phyloP scores from a whole-genome alignment of 2,113 vertebrate species.

The Peromyscus polionotus region DNA sequence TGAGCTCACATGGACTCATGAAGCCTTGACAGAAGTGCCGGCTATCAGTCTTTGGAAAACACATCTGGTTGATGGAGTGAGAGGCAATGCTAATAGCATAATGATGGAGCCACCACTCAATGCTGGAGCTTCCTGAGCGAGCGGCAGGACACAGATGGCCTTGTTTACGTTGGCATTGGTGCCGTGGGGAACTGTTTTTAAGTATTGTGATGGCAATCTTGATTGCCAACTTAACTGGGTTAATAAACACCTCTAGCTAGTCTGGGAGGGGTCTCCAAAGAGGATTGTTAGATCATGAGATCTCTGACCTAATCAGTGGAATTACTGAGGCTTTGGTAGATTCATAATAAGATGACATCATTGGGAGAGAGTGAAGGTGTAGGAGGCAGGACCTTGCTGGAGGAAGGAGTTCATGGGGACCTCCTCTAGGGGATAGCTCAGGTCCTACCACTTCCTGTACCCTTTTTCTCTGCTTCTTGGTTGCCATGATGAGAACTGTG shows the following conservation, averaged over 20 bases:
- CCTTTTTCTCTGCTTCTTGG: not conserved
- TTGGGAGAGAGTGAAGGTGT: not conserved
- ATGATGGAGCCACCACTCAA: not conserved
- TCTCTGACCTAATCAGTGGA: not conserved
- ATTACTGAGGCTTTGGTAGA: not conserved
- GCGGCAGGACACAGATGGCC: not conserved
- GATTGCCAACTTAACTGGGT: not conserved
- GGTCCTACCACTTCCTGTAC: not conserved
- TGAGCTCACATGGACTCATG: not conserved
- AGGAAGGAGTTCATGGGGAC: too few species aligned
- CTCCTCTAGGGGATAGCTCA: not conserved
- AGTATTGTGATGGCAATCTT: not conserved
- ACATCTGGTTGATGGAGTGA: not conserved
- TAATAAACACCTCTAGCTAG: not conserved
- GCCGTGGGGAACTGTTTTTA: not conserved
- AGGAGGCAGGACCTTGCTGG: not conserved
- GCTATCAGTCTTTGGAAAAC: not conserved
- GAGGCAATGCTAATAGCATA: not conserved
- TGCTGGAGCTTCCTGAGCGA: not conserved
- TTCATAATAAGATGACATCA: not conserved
- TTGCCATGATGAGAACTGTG: not conserved
- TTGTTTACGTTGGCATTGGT: not conserved
- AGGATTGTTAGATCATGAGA: not conserved
- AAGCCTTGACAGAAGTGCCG: not conserved
- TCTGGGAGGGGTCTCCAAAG: not conserved